phyloP scores from a whole-genome alignment of 2,797 vertebrate species.

The Hippoglossus hippoglossus region DNA sequence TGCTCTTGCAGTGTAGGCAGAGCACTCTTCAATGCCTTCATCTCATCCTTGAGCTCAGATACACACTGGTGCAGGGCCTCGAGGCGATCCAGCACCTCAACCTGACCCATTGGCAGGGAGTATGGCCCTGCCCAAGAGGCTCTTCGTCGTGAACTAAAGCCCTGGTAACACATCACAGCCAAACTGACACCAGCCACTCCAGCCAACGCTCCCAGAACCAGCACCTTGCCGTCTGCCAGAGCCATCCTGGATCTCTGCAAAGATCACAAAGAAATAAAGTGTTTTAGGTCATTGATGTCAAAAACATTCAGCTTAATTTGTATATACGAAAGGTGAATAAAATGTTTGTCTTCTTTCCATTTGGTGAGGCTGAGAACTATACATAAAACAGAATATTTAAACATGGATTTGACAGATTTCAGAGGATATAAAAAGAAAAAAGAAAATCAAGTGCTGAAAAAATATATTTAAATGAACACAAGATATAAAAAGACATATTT shows the following conservation, averaged over 20 bases:
- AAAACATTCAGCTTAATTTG: background rate
- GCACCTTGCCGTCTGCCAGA: constrained; percentile 85
- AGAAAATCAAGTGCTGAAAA: too few species aligned
- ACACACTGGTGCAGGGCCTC: constrained; percentile 89
- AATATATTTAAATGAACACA: too few species aligned
- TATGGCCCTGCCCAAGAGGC: constrained; percentile 26
- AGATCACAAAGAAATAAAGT: background rate
- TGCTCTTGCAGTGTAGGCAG: constrained; percentile 89
- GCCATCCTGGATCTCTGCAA: constrained; percentile 84
- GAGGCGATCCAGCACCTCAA: constrained; percentile 90
- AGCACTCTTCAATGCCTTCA: constrained; percentile 89
- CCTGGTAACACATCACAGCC: constrained; percentile 85
- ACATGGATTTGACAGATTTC: background rate
- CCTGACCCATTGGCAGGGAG: constrained; percentile 81
- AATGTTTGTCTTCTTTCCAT: too few species aligned
- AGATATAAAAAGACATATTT: too few species aligned
- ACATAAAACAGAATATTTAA: background rate
- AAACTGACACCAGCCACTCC: constrained; percentile 91
- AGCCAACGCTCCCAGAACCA: constrained; percentile 89
- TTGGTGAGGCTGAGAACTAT: too few species aligned
- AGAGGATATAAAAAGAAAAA: background rate
- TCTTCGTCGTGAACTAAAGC: constrained; percentile 55
- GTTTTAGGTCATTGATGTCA: background rate
- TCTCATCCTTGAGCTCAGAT: constrained; percentile 93
- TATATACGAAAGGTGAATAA: too few species aligned